Evolutionary conservation across 2,113 vertebrate genomes (phyloP).

Genomic region (Rhinopomastus cyanomelas): DNA sequence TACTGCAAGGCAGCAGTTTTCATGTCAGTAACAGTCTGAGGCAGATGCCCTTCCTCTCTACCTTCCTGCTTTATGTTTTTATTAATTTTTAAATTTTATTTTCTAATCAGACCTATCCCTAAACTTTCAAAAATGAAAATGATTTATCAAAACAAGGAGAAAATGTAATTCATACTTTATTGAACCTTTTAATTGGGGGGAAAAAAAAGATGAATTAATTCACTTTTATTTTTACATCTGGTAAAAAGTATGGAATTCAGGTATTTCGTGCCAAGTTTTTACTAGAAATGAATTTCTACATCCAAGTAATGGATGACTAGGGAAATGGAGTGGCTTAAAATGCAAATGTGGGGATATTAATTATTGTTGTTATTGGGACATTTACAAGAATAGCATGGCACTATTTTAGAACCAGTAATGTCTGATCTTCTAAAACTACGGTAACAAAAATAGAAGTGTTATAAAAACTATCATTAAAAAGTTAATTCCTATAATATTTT

Average conservation of each 20-base stretch:
- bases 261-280: conserved; percentile 46
- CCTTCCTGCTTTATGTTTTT: no score
- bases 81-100: neutral
- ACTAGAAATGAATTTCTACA: conserved; percentile 50
- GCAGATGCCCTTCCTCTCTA: neutral
- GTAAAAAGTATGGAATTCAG: conserved; percentile 62
- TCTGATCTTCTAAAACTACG: conserved; percentile 38
- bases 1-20: neutral
- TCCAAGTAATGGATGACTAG: conserved; percentile 43
- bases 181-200: neutral
- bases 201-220: neutral
- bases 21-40: neutral
- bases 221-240: conserved; percentile 62
- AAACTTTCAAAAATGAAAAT: conserved; percentile 10
- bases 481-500: conserved; percentile 45
- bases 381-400: conserved; percentile 11
- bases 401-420: conserved; percentile 29
- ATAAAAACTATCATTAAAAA: conserved; percentile 36
- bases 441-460: conserved; percentile 55
- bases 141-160: conserved; percentile 20
- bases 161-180: conserved; percentile 37
- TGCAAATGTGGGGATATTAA: conserved; percentile 55
- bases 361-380: conserved; percentile 55
- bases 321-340: conserved; percentile 55
- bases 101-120: neutral